Evolutionary conservation across 2,113 vertebrate genomes (phyloP).

Genomic region (Entomyzon cyanotis): DNA sequence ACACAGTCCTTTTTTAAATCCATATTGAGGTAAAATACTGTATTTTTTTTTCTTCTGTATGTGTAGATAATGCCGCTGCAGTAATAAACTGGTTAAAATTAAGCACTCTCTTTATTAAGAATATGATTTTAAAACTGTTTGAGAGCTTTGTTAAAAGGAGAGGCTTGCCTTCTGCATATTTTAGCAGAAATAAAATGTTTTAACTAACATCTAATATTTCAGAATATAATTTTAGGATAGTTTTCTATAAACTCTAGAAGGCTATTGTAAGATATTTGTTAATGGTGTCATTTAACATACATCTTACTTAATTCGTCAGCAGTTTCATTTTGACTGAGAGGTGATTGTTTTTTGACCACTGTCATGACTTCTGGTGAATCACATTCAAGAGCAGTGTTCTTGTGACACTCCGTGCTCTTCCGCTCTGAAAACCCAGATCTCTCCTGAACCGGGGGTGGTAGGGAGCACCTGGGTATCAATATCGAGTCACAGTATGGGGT

Average conservation of each 20-base stretch:
- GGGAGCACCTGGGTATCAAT: neutral
- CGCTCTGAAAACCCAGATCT: neutral
- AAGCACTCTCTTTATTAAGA: neutral
- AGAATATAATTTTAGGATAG: neutral
- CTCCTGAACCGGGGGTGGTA: neutral
- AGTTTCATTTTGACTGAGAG: neutral
- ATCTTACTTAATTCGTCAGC: neutral
- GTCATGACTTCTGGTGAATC: neutral
- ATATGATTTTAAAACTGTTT: neutral
- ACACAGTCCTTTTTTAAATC: neutral
- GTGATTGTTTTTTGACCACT: neutral
- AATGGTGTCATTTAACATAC: neutral
- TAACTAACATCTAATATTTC: neutral
- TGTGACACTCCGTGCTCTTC: neutral
- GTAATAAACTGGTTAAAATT: neutral
- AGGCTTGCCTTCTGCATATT: neutral
- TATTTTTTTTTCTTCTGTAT: neutral
- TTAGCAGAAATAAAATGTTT: neutral
- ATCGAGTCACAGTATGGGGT: rapidly evolving
- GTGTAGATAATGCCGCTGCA: neutral
- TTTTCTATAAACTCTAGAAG: neutral
- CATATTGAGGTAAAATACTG: neutral
- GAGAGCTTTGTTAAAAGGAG: neutral
- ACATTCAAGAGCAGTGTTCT: neutral
- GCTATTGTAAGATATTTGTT: neutral